Percentiles rank a stretch among this genome's conserved stretches.
These are phyloP conservation scores for Acrocephalus kingi DNA, from an alignment of 2,113 vertebrate genomes.

Conservation along the genomic window DNA sequence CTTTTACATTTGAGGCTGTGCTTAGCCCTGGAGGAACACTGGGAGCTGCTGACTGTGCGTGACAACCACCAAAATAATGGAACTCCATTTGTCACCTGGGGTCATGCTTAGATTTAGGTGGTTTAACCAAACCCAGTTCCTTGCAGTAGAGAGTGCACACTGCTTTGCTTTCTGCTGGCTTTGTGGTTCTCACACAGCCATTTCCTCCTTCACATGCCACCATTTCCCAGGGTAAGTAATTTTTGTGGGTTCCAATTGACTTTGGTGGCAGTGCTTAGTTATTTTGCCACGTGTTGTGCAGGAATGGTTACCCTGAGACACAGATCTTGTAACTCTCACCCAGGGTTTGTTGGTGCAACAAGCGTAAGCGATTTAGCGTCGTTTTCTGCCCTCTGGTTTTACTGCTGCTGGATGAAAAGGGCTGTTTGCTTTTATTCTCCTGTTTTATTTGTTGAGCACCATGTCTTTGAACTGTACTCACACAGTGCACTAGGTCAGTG, in stretches of 20 bases:
- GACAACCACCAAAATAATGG: background rate
- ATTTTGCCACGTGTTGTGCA: slow-evolving; percentile 16
- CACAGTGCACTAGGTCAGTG: background rate
- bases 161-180: background rate
- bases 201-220: background rate
- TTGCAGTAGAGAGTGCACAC: background rate
- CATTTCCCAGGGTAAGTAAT: slow-evolving; percentile 42
- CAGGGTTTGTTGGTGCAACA: slow-evolving; percentile 38
- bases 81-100: background rate
- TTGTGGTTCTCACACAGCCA: background rate
- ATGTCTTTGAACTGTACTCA: slow-evolving; percentile 21
- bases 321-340: slow-evolving; percentile 50
- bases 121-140: background rate
- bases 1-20: background rate
- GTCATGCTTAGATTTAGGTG: background rate
- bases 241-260: slow-evolving; percentile 22
- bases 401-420: slow-evolving; percentile 41
- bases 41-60: background rate
- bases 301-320: slow-evolving; percentile 65
- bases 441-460: slow-evolving; percentile 36
- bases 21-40: background rate
- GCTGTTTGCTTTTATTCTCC: slow-evolving; percentile 59
- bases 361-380: slow-evolving; percentile 41
- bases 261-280: slow-evolving; percentile 45
- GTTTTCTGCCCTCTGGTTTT: slow-evolving; percentile 67